A percentile compares a stretch with the other conserved stretches of the same genome.
Evolutionary conservation across 37 sponge, comb jelly and placozoan genomes (phyloP).

Genomic region (Halichondria panicea): DNA sequence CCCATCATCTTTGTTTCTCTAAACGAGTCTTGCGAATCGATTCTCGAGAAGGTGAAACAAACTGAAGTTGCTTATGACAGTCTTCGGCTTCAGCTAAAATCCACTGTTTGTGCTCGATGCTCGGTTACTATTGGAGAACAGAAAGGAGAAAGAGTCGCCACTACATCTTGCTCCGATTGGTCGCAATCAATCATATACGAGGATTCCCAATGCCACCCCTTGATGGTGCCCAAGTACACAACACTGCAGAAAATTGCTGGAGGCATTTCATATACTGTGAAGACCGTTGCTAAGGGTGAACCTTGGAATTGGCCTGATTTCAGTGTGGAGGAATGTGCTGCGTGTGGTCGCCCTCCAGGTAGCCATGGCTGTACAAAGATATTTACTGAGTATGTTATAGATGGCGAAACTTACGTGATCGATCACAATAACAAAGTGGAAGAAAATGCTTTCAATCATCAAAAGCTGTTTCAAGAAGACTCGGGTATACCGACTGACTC

Average conservation of each 20-base stretch:
- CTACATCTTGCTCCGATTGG: background rate
- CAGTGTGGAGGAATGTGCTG: background rate
- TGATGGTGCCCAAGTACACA: background rate
- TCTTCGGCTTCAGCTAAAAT: background rate
- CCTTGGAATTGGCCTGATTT: slow-evolving; percentile 15
- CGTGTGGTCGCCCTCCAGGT: background rate
- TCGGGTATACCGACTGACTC: too few relatives aligned
- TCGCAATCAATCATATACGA: background rate
- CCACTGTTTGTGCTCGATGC: background rate
- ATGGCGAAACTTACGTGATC: background rate
- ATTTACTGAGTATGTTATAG: background rate
- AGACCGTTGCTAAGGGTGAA: background rate
- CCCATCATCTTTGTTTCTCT: background rate
- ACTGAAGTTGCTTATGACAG: background rate
- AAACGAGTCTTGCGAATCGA: background rate
- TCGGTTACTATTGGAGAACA: background rate
- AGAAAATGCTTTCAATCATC: background rate
- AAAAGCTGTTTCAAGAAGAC: background rate
- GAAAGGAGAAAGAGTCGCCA: background rate
- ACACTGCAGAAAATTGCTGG: background rate
- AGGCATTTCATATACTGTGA: background rate
- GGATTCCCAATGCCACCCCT: slow-evolving; percentile 2
- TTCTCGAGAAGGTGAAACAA: background rate
- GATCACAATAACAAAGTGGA: background rate
- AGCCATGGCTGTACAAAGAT: background rate